Percentiles rank a stretch among this genome's conserved stretches.
These are phyloP conservation scores for Odontocolon sp. DNA, from an alignment of 2,888 invertebrate species.

Conservation along the genomic window DNA sequence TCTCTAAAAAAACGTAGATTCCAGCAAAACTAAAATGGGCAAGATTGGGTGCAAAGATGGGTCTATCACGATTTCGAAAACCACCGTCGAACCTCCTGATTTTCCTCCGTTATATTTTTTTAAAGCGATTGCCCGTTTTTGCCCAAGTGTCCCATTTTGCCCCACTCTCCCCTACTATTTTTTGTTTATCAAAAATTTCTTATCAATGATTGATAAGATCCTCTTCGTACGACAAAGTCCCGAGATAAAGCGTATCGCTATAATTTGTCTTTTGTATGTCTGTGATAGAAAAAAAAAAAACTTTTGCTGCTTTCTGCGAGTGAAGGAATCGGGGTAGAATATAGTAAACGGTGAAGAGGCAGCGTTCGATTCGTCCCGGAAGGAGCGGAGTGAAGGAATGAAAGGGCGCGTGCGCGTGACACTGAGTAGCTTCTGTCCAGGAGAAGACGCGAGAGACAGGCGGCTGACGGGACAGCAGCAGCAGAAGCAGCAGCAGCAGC, in stretches of 20 bases:
- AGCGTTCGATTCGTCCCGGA: constrained; percentile 58
- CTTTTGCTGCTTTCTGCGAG: not conserved
- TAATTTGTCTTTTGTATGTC: not conserved
- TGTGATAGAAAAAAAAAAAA: not conserved
- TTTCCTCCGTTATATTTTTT: too few relatives aligned
- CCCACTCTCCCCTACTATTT: too few relatives aligned
- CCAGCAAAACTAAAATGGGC: too few relatives aligned
- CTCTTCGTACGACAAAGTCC: too few relatives aligned
- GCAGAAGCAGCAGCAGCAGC: constrained; percentile 42
- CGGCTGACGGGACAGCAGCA: constrained; percentile 76
- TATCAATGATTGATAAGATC: too few relatives aligned
- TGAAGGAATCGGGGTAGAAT: constrained; percentile 5
- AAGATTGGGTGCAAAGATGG: too few relatives aligned
- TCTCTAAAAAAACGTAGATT: too few relatives aligned
- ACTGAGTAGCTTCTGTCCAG: constrained; percentile 76
- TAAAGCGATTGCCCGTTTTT: too few relatives aligned
- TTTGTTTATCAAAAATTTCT: too few relatives aligned
- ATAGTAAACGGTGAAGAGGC: constrained; percentile 16
- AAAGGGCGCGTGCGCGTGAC: constrained; percentile 75
- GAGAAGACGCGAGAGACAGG: constrained; percentile 77
- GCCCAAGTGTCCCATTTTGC: too few relatives aligned
- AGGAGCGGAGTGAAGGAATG: constrained; percentile 42
- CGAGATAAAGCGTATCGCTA: not conserved
- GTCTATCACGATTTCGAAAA: too few relatives aligned
- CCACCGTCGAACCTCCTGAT: too few relatives aligned